Base-by-base conservation (phyloP, 2,113 vertebrate species). In the Epinephelus moara region DNA sequence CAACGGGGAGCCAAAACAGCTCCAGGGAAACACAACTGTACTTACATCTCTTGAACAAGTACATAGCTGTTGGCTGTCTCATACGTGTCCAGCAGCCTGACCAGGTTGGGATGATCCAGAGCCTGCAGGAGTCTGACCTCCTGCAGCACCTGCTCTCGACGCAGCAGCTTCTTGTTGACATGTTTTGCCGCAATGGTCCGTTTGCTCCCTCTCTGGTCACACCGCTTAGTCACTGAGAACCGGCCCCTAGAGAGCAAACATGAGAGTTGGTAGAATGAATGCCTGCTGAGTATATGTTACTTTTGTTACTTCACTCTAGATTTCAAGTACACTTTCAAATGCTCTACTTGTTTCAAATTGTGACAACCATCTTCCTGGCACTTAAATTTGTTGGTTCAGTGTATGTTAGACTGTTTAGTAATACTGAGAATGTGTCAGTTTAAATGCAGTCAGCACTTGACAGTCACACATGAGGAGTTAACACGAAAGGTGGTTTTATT, bases 141-240 rank as follows among this genome's bases (percentile, higher is more conserved):
- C 81, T 96, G 97, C 91, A 96, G 97, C 92, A 98, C 98, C 95
- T 98, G 97, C 87, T 99, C 98, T 30, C 98, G 95, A 85, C 97
- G 98, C 97, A 97, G 96, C 95, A 99, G 91, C 93, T 98, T 98
- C 95, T 99, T 99, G 94, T 97, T 99, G 71, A 99, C 96, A 68
- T 98, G 97, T 88, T 99, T 99, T 0, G 97, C 96, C 60, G 98
- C 98, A 80, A 99, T 96, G 1, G 96, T 95, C 81, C 94, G 94
- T 88, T 97, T 98, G 85, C 97, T 97, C 76, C 97, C 97, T 75
- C 96, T 97, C 95, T 98, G 98, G 91, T 99, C 97, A 79, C 97
- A 99, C 57, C 97, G 96, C 95, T 98, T 99, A 13, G 97, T 97
- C 67, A 99, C 97, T 52, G 98, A 99, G 95, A 99, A 99, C 72